phyloP scores from a whole-genome alignment of 2,797 vertebrate species.

The Characodon lateralis region DNA sequence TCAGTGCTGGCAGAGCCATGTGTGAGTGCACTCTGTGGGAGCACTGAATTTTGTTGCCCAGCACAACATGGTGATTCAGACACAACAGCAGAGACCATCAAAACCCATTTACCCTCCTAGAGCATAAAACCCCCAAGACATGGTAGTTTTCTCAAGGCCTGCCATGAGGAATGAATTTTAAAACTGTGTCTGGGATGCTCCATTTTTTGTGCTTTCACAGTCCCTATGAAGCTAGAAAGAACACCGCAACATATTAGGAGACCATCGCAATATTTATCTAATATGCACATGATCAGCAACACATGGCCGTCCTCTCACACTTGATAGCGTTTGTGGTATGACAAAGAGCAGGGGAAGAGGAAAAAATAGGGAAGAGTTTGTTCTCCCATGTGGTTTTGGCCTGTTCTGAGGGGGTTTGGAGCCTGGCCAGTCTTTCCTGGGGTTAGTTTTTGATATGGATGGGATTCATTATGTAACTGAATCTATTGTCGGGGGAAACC shows the following conservation, averaged over 20 bases:
- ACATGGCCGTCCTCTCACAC: conserved; percentile 78
- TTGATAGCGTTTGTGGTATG: conserved; percentile 72
- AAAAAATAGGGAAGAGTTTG: conserved; percentile 67
- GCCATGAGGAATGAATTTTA: conserved; percentile 64
- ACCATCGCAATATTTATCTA: conserved; percentile 70
- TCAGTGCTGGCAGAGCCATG: conserved; percentile 73
- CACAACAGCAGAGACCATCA: conserved; percentile 57
- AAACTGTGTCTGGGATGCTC: conserved; percentile 56
- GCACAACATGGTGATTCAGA: conserved; percentile 68
- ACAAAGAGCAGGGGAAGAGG: conserved; percentile 68
- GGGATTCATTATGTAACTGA: conserved; percentile 80
- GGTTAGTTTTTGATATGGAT: conserved; percentile 78
- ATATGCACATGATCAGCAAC: conserved; percentile 79
- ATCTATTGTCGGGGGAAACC: conserved; percentile 72
- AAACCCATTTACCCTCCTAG: conserved; percentile 59
- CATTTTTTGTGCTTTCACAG: conserved; percentile 51
- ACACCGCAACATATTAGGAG: conserved; percentile 76
- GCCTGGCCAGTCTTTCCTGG: conserved; percentile 65
- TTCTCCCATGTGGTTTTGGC: conserved; percentile 80
- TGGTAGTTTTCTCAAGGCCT: conserved; percentile 35
- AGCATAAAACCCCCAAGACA: conserved; percentile 30
- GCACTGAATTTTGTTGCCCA: conserved; percentile 71
- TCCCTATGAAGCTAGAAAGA: conserved; percentile 42
- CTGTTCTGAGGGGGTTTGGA: conserved; percentile 70
- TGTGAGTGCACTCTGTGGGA: conserved; percentile 76